Base-by-base conservation (phyloP, 1,140 invertebrate genomes). In the Heliconius himera region DNA sequence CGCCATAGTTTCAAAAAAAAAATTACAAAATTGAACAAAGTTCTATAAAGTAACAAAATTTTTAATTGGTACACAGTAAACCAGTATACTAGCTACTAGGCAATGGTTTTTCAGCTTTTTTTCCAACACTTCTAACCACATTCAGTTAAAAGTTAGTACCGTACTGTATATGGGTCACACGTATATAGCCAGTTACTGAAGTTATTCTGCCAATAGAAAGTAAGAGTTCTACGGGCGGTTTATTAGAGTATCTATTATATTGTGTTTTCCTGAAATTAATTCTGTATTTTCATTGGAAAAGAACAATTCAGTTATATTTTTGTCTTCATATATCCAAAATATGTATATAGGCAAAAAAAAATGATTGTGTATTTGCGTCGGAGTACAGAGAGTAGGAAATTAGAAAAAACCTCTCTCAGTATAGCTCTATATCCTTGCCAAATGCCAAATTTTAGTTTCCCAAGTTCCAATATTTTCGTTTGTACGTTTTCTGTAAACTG, bases 111-210 rank as follows among this genome's bases (percentile, higher is more conserved):
- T 66, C 2, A 26, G 9, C 26, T 29, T 26, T 46, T 66, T 66
- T 66, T 29, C 60, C 38, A 74, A 74, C 51, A 74, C 73, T 60
- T 38, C 36, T 29, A 74, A 11, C 60, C 46, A 71, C 22, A 71
- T n/a, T 41, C 49, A 73, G 76, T 78, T 78, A 78, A 78, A 78
- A 78, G 76, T 78, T 78, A 78, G 54, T 51, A 49, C 41, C 76
- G 66, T 78, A 38, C 76, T 51, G 36, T 78, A 78, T 78, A n/a
- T 78, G 51, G 76, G 76, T 78, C 76, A 78, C 22, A 78, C 29
- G 76, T 60, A 73, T 78, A 73, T 38, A 73, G 49, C 51, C 70
- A 56, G 71, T 70, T 73, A 71, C 60, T 54, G 51, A 60, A 73
- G 71, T 73, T 78, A 60, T 29, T 8, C 54, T 73, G 56, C 71